Conservation (phyloP, 2,797 vertebrate genomes). For the Brotula barbata region DNA sequence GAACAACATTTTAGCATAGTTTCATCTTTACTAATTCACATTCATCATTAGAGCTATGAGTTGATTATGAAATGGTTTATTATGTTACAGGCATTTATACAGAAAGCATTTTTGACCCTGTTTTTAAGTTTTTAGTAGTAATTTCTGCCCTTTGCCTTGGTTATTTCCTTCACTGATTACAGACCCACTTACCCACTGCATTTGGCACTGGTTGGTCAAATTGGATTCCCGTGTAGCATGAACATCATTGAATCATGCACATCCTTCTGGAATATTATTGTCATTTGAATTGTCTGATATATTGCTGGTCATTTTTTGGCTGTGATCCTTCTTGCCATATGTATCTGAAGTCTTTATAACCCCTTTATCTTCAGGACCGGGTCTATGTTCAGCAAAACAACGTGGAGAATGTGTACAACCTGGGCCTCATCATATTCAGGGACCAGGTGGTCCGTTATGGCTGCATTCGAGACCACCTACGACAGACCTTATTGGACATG, state of each 20-base stretch:
- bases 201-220: not conserved
- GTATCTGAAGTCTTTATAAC: not conserved
- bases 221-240: not conserved
- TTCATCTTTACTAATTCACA: too few species aligned
- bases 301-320: not conserved
- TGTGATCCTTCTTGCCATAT: not conserved
- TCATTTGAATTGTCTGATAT: not conserved
- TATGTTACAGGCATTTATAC: too few species aligned
- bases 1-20: too few species aligned
- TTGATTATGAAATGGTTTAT: too few species aligned
- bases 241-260: slow-evolving; percentile 11
- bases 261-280: slow-evolving; percentile 3
- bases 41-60: too few species aligned
- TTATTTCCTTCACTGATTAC: too few species aligned
- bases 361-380: slow-evolving; percentile 81
- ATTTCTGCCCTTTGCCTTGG: too few species aligned
- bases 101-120: too few species aligned
- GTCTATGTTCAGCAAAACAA: slow-evolving; percentile 98
- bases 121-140: too few species aligned
- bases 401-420: slow-evolving; percentile 97
- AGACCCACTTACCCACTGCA: too few species aligned
- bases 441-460: slow-evolving; percentile 96
- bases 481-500: slow-evolving; percentile 95
- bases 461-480: slow-evolving; percentile 94
- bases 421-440: slow-evolving; percentile 97